Evolutionary conservation across 2,888 invertebrate species (phyloP).

Genomic region (Chelonus formosanus): DNA sequence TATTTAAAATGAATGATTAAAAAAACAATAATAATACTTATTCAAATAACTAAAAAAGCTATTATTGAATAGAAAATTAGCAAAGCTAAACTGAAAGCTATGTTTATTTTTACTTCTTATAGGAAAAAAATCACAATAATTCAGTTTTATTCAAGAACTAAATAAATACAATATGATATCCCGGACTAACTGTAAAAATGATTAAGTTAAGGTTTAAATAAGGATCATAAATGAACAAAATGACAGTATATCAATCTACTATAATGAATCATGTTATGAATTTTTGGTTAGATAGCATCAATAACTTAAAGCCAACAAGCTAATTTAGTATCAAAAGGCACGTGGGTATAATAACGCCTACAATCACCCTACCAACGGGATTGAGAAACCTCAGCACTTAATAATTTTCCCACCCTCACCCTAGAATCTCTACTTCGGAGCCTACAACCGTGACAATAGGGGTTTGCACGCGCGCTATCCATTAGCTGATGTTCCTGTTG

Average conservation of each 20-base stretch:
- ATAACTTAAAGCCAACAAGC: conserved; percentile 22
- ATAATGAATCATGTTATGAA: background rate
- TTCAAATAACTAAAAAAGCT: too few species aligned
- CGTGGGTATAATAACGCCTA: conserved; percentile 14
- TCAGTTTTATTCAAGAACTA: too few species aligned
- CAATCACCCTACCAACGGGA: background rate
- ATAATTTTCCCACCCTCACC: conserved; percentile 35
- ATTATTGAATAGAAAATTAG: too few species aligned
- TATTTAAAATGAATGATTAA: too few species aligned
- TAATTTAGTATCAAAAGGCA: conserved; percentile 23
- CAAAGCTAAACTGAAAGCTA: too few species aligned
- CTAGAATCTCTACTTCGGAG: conserved; percentile 2
- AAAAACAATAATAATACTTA: too few species aligned
- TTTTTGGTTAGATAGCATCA: conserved; percentile 10
- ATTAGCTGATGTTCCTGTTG: conserved; percentile 34
- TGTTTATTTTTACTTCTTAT: too few species aligned
- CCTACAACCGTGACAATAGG: conserved; percentile 31
- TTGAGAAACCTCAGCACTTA: conserved; percentile 28
- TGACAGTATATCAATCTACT: background rate
- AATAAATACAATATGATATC: too few species aligned
- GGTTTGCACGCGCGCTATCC: conserved; percentile 31
- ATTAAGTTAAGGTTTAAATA: background rate
- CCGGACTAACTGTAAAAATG: too few species aligned
- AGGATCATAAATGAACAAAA: background rate
- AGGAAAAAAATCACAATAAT: too few species aligned